Evolutionary conservation across 2,888 invertebrate genomes (phyloP), one percentile per base, ranked within the genome.

Genomic region (Eupithecia insigniata): DNA sequence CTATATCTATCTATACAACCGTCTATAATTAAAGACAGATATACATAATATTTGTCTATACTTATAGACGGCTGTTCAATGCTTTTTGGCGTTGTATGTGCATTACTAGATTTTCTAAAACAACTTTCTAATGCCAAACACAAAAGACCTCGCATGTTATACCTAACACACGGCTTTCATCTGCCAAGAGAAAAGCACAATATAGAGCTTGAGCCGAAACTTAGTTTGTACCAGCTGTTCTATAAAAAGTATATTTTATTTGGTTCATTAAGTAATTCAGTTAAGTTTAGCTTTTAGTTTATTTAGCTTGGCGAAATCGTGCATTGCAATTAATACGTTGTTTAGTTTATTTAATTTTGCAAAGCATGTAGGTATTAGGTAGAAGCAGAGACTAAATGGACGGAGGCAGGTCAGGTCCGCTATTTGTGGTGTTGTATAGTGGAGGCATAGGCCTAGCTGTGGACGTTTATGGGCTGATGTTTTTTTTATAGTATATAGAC

Each of bases 181-280:
- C 55, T 55, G 26, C 55, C 55, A 32, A 61, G 61, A 32, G 32
- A 61, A 61, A 18, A 55, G 55, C 55, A 26, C 32, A 62, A n/a
- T n/a, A 51, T 51, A 22, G 46, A 62, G 61, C 28, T 61, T 61
- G 32, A 32, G 28, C 67, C 55, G 62, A 8, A 70, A 69, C 67
- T 64, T 66, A 69, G 46, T 67, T 16, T 4, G 22, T 39, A 26
- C 34, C 51, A 18, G 55, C 39, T 65, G 55, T 26, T 34, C 8
- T 28, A 36, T 69, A 69, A 69, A 62, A 16, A 62, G 36, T 36
- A n/a, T 14, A 62, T 65, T 72, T 72, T 72, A 72, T 69, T 61
- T 60, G 22, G 60, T 65, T 68, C 61, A 62, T 62, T 62, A 62
- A 32, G 61, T 32, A 62, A 62, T 32, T 62, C 61, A 34, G 61